Conservation (phyloP, 2,888 invertebrate genomes). For the Megamerina dolium region DNA sequence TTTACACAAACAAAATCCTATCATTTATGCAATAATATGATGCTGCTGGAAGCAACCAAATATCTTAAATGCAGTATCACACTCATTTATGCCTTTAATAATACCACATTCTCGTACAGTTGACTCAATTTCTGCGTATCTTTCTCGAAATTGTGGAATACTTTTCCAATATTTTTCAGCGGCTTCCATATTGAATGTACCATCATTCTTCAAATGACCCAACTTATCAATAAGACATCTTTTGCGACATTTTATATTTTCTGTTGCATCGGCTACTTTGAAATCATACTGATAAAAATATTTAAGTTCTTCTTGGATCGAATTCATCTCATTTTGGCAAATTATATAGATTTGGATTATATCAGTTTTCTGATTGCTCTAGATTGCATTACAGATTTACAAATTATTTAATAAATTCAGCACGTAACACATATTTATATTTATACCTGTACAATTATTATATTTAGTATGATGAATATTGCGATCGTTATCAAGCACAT, state of each 20-base stretch:
- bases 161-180: constrained; percentile 21
- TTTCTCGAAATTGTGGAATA: constrained; percentile 27
- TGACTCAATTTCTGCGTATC: constrained; percentile 26
- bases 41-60: constrained; percentile 33
- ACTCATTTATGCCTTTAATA: constrained; percentile 34
- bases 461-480: no score
- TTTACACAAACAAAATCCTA: no score
- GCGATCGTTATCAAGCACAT: no score
- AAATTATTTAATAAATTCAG: no score
- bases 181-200: constrained; percentile 29
- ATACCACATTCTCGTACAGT: constrained; percentile 32
- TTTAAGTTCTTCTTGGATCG: constrained; percentile 29
- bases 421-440: no score
- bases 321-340: no score
- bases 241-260: constrained; percentile 34
- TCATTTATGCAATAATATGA: no score
- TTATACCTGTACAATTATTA: no score
- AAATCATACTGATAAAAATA: constrained; percentile 22
- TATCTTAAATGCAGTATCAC: constrained; percentile 38
- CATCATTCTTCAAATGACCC: constrained; percentile 32
- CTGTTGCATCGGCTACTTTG: constrained; percentile 25
- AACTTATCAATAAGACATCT: constrained; percentile 40
- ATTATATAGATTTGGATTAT: no score
- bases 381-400: no score
- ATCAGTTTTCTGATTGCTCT: no score